Conservation (phyloP, 2,113 vertebrate species). For the Dasyprocta punctata region DNA sequence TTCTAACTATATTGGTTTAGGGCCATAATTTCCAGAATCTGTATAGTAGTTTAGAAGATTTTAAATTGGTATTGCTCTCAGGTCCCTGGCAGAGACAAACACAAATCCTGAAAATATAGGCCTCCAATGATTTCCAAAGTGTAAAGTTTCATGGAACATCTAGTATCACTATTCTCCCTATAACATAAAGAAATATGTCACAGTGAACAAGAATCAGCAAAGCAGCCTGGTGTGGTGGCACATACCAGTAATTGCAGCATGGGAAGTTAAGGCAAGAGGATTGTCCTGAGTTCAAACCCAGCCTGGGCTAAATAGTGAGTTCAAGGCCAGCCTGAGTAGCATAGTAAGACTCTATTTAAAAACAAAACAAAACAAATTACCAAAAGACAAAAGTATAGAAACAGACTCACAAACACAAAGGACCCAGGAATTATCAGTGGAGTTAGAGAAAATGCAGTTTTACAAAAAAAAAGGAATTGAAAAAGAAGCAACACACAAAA, state of each 20-base stretch:
- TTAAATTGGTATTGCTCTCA: background rate
- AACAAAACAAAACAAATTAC: background rate
- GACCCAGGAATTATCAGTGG: background rate
- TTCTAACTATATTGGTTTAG: background rate
- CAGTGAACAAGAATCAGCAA: background rate
- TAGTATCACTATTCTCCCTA: background rate
- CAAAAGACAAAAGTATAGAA: background rate
- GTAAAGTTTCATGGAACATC: background rate
- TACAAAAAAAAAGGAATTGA: background rate
- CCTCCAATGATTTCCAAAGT: background rate
- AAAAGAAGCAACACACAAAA: background rate
- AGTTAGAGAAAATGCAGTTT: slow-evolving; percentile 6
- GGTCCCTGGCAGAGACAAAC: background rate
- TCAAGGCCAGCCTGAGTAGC: background rate
- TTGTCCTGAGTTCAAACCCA: background rate
- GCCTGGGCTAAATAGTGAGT: background rate
- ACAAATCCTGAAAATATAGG: background rate
- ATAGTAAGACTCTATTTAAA: background rate
- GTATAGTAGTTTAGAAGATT: background rate
- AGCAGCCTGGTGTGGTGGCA: background rate
- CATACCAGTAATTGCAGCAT: background rate
- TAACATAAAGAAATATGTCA: background rate
- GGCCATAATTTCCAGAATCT: background rate
- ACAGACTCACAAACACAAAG: background rate
- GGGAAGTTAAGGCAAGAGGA: background rate